Conservation (phyloP, 2,888 invertebrate species). For the Lamellibrachia columna region DNA sequence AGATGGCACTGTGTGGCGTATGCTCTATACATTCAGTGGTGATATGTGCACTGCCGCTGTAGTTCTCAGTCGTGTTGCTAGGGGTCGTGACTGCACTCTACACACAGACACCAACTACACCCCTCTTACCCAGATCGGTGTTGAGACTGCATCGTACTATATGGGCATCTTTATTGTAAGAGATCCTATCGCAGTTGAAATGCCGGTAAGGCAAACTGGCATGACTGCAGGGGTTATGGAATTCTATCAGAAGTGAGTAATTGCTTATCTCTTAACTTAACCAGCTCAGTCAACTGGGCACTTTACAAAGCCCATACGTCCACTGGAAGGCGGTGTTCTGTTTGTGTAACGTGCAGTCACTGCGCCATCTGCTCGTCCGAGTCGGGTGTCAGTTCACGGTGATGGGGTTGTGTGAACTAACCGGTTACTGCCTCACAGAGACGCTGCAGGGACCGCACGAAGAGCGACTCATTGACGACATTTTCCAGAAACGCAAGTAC, state of each 20-base stretch:
- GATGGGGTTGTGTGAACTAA: conserved; percentile 10
- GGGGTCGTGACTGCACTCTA: background rate
- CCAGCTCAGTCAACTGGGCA: no score
- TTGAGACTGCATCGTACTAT: no score
- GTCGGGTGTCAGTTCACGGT: background rate
- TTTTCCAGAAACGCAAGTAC: conserved; percentile 32
- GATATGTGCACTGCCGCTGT: background rate
- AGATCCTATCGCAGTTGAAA: no score
- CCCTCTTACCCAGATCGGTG: background rate
- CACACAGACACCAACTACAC: background rate
- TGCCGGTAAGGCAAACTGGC: no score
- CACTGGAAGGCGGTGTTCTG: background rate
- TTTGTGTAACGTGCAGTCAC: background rate
- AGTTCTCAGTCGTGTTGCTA: background rate
- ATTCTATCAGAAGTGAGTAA: no score
- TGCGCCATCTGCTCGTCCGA: background rate
- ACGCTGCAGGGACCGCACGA: conserved; percentile 53
- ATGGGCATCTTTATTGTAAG: no score
- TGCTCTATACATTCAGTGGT: background rate
- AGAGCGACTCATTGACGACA: conserved; percentile 58
- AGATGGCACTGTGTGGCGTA: background rate
- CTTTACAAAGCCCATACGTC: no score
- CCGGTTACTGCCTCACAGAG: conserved; percentile 26
- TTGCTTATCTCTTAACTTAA: no score
- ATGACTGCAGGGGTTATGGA: no score